Evolutionary conservation across 2,888 invertebrate genomes (phyloP).

Genomic region (Andrena dorsata): DNA sequence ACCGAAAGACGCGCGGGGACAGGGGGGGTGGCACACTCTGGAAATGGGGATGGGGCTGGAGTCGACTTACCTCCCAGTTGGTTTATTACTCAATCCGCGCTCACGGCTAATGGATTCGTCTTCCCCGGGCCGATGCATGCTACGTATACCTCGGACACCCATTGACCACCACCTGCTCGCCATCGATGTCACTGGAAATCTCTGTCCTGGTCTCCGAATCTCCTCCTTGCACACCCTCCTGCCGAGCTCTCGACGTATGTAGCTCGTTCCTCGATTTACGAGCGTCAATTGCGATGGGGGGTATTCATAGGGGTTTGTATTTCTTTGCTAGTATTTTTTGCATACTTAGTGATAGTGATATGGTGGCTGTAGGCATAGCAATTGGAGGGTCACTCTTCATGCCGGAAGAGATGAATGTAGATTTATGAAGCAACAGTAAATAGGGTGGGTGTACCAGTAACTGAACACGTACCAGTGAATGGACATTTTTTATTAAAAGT

Average conservation of each 20-base stretch:
- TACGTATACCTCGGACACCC: conserved; percentile 64
- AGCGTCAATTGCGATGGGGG: neutral
- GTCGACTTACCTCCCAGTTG: conserved; percentile 84
- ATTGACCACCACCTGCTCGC: conserved; percentile 68
- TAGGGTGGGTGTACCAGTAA: too few relatives aligned
- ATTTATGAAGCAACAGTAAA: too few relatives aligned
- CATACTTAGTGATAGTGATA: too few relatives aligned
- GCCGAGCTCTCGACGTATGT: conserved; percentile 6
- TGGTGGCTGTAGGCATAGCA: too few relatives aligned
- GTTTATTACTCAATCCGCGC: conserved; percentile 84
- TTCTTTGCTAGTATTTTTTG: too few relatives aligned
- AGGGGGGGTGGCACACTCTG: conserved; percentile 54
- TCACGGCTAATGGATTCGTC: conserved; percentile 84
- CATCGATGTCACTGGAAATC: conserved; percentile 48
- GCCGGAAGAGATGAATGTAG: too few relatives aligned
- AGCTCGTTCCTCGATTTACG: conserved; percentile 40
- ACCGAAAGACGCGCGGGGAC: conserved; percentile 67
- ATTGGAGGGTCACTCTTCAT: too few relatives aligned
- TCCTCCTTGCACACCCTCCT: neutral
- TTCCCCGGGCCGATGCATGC: conserved; percentile 71
- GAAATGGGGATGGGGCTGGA: conserved; percentile 63
- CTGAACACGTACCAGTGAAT: too few relatives aligned
- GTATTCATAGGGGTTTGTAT: too few relatives aligned
- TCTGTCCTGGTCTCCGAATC: conserved; percentile 30
- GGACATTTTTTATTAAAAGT: too few relatives aligned